These are phyloP conservation scores for Oegoconia quadripuncta DNA, from an alignment of 2,888 invertebrate genomes.

Conservation along the genomic window DNA sequence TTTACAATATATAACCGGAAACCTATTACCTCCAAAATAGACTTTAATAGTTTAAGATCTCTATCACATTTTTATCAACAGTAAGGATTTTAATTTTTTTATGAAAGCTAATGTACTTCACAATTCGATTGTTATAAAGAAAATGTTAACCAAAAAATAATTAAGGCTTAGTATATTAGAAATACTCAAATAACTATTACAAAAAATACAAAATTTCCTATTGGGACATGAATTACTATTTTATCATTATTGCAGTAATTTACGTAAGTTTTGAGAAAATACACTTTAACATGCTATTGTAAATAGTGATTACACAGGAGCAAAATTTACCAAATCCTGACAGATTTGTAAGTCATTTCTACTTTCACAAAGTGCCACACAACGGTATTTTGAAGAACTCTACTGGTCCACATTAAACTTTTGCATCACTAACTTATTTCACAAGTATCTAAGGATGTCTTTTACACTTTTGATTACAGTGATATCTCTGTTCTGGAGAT, in stretches of 20 bases:
- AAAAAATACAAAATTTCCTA: conserved; percentile 46
- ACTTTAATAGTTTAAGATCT: conserved; percentile 2
- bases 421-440: conserved; percentile 27
- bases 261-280: conserved; percentile 3
- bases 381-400: conserved; percentile 22
- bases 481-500: conserved; percentile 45
- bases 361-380: conserved; percentile 46
- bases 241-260: conserved; percentile 1
- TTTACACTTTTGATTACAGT: conserved; percentile 46
- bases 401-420: conserved; percentile 44
- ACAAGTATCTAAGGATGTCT: conserved; percentile 39
- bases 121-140: background rate
- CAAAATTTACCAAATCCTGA: no score
- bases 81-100: conserved; percentile 4
- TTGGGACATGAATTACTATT: conserved; percentile 17
- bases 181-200: conserved; percentile 32
- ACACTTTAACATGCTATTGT: conserved; percentile 2
- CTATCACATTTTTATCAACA: conserved; percentile 12
- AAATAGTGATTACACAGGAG: no score
- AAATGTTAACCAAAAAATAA: conserved; percentile 5
- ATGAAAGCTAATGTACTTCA: no score
- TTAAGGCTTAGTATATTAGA: conserved; percentile 8
- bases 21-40: no score
- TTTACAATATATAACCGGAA: no score
- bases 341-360: no score